A percentile compares a stretch with the other conserved stretches of the same genome.
These are phyloP conservation scores for Xiphophorus couchianus DNA, from an alignment of 2,113 vertebrate species.

Conservation along the genomic window DNA sequence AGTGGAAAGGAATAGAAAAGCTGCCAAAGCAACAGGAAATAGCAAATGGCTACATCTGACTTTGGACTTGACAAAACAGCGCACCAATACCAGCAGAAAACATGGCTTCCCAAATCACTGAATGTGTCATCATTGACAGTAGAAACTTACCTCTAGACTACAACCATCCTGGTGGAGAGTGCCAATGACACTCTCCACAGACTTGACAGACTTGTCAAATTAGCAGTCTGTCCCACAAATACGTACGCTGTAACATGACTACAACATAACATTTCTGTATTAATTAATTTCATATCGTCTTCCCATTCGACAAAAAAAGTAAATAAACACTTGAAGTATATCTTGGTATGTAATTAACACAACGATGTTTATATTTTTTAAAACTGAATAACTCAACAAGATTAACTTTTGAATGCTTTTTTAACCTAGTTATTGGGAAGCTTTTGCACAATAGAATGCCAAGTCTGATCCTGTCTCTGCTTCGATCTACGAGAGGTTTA, in stretches of 20 bases:
- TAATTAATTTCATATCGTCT: no score
- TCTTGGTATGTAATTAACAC: neutral
- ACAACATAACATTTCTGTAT: no score
- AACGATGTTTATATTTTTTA: no score
- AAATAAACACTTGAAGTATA: neutral
- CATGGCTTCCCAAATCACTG: no score
- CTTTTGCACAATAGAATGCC: neutral
- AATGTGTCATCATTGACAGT: no score
- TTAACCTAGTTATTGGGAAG: neutral
- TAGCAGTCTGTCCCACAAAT: no score
- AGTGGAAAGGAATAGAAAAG: neutral
- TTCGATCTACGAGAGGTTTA: neutral
- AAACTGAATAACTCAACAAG: neutral
- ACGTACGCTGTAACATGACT: no score
- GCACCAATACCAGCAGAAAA: no score
- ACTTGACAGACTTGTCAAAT: no score
- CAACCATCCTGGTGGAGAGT: neutral
- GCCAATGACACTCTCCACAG: no score
- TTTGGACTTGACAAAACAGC: neutral
- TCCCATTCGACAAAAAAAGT: no score
- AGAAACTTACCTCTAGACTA: neutral
- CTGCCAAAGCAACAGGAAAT: neutral
- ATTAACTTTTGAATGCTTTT: neutral
- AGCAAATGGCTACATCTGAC: neutral
- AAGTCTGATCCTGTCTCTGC: neutral